Conservation (phyloP, 2,113 vertebrate genomes). For the Carassius carassius region DNA sequence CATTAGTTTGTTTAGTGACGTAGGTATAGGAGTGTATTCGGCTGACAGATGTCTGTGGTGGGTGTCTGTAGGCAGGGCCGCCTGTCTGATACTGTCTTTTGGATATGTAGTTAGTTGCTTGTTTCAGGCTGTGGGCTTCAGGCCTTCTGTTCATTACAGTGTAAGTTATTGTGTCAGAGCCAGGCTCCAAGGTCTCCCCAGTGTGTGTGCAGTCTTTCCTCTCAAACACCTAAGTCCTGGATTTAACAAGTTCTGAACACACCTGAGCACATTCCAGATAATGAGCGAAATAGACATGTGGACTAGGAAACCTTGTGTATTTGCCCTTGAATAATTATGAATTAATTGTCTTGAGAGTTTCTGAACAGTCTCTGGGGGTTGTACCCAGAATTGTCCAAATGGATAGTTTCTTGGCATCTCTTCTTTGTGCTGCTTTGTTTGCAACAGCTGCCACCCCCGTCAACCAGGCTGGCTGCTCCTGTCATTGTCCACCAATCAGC, state of each 20-base stretch:
- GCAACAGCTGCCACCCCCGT: slow-evolving; percentile 17
- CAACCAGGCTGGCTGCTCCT: not conserved
- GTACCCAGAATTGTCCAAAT: not conserved
- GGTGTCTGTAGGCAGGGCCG: not conserved
- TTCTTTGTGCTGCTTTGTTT: slow-evolving; percentile 15
- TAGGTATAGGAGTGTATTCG: not conserved
- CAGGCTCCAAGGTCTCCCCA: slow-evolving; percentile 4
- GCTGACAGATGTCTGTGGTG: slow-evolving; percentile 15
- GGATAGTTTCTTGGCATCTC: slow-evolving; percentile 1
- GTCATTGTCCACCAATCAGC: slow-evolving; percentile 14
- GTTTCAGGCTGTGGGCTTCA: slow-evolving; percentile 10
- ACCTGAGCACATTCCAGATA: slow-evolving; percentile 20
- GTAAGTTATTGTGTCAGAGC: slow-evolving; percentile 18
- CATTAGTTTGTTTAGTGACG: not conserved
- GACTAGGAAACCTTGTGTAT: not conserved
- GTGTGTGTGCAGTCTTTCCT: not conserved
- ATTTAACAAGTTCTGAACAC: slow-evolving; percentile 30
- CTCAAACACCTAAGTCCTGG: not conserved
- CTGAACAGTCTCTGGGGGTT: not conserved
- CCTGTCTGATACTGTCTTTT: not conserved
- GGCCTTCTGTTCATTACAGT: slow-evolving; percentile 23
- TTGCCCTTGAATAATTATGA: not conserved
- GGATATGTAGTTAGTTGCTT: slow-evolving; percentile 32
- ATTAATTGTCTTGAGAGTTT: not conserved
- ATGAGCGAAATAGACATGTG: not conserved